Percentiles rank a stretch among this genome's conserved stretches.
These are phyloP conservation scores for Dicerorhinus sumatrensis DNA, from an alignment of 2,113 vertebrate genomes.

Conservation along the genomic window DNA sequence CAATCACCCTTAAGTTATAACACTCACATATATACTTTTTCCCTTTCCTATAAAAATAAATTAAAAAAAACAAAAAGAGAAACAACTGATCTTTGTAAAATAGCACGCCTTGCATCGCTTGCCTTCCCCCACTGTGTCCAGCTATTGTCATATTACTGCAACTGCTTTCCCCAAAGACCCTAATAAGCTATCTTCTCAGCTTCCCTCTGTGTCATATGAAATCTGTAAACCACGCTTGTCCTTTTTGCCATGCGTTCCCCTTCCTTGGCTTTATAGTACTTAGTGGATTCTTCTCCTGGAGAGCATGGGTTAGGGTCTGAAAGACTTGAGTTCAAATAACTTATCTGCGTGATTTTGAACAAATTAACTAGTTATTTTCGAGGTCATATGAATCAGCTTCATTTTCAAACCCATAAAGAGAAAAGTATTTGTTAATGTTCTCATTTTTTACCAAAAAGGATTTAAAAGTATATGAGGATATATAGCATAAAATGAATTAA, in stretches of 20 bases:
- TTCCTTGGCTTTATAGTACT: background rate
- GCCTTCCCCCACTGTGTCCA: background rate
- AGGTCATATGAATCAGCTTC: background rate
- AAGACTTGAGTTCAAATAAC: background rate
- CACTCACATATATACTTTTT: background rate
- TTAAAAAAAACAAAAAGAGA: background rate
- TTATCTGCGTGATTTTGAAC: background rate
- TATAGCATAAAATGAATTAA: background rate
- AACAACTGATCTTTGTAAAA: constrained; percentile 16
- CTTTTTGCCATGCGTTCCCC: background rate
- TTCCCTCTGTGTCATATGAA: background rate
- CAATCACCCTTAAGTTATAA: background rate
- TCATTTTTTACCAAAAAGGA: background rate
- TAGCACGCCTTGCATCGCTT: background rate
- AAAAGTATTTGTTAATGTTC: background rate
- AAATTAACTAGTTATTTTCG: background rate
- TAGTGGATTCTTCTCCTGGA: background rate
- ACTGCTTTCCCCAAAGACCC: constrained; percentile 8
- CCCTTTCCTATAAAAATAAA: constrained; percentile 5
- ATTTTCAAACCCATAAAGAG: background rate
- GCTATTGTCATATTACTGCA: background rate
- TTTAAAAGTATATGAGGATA: background rate
- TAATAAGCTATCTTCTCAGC: background rate
- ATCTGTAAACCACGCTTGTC: background rate
- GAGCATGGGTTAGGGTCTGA: background rate